Evolutionary conservation across 2,113 vertebrate species (phyloP).

Genomic region (Nothobranchius furzeri): DNA sequence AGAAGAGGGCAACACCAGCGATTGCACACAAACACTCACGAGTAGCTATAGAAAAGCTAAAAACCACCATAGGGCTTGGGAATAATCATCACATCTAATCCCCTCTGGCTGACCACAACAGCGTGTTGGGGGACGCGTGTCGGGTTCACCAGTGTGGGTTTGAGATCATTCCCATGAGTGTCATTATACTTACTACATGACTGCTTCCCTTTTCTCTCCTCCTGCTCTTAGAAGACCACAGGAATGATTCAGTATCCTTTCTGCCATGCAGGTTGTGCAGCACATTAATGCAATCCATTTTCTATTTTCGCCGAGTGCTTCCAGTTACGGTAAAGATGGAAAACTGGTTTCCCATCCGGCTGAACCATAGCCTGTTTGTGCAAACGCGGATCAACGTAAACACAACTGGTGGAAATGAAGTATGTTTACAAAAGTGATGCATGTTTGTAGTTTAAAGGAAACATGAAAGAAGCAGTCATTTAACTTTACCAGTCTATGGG

Average conservation of each 20-base stretch:
- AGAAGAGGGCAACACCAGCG: slow-evolving; percentile 50
- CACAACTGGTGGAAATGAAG: slow-evolving; percentile 49
- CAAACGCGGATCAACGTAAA: slow-evolving; percentile 51
- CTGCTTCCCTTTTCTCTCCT: slow-evolving; percentile 44
- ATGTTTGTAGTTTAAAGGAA: slow-evolving; percentile 30
- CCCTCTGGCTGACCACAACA: slow-evolving; percentile 21
- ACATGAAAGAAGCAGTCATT: slow-evolving; percentile 41
- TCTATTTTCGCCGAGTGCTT: slow-evolving; percentile 58
- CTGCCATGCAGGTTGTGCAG: slow-evolving; percentile 47
- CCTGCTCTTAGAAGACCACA: slow-evolving; percentile 36
- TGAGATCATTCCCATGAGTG: slow-evolving; percentile 37
- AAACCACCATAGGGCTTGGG: slow-evolving; percentile 34
- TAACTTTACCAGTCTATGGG: too few species aligned
- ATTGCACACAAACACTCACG: slow-evolving; percentile 19
- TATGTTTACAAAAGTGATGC: neutral
- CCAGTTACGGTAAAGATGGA: slow-evolving; percentile 52
- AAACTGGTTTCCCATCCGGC: slow-evolving; percentile 57
- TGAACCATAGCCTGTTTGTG: slow-evolving; percentile 30
- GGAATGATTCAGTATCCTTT: slow-evolving; percentile 65
- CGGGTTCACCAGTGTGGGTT: slow-evolving; percentile 29
- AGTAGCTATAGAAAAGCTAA: slow-evolving; percentile 22
- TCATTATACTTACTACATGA: slow-evolving; percentile 50
- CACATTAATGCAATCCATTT: slow-evolving; percentile 66
- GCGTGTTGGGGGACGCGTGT: neutral
- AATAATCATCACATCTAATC: slow-evolving; percentile 33